Base-by-base conservation (phyloP, 1,140 invertebrate species). In the Bicyclus anynana region DNA sequence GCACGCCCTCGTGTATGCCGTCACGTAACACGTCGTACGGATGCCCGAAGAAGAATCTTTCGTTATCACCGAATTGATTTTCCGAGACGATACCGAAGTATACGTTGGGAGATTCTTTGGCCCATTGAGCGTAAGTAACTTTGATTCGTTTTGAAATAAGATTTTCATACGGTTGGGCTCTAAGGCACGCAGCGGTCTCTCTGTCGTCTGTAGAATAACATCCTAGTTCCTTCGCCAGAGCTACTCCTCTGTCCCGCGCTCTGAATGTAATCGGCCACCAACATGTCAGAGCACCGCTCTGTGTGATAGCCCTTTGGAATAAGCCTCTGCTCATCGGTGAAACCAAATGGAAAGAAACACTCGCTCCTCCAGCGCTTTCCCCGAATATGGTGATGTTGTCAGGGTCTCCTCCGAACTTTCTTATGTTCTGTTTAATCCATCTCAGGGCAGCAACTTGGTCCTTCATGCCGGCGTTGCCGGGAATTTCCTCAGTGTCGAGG, bases 391-490 rank as follows among this genome's bases (percentile, higher is more conserved):
- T 90, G 0, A 94, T 90, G 23, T 90, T 90, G 18, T 87, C 62
- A 0, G 91, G 76, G 77, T 93, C 91, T 0, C 93, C 93, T 4
- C 93, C 93, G 66, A 94, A 94, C 53, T 86, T 75, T 13, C 84
- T 70, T 29, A 94, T 93, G 58, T 94, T 93, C 18, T 89, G 86
- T 69, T 92, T 89, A 0, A 94, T 87, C 81, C 91, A 92, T 68
- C 89, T 84, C 20, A 92, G 55, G 0, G 92, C 93, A 63, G 92
- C 73, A 7, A 92, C 81, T 65, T 93, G 92, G 58, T 94, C 93
- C 63, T 91, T 90, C 51, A 94, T 79, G 0, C 92, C 94, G 18
- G 90, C 90, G 69, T 94, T 94, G 3, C 93, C 93, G 1, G 92
- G 92, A 2, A 89, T 91, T 74, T 78, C 92, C 77, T 77, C 90